A percentile compares a stretch with the other conserved stretches of the same genome.
Evolutionary conservation across 2,797 vertebrate species (phyloP).

Genomic region (Okamejei kenojei): DNA sequence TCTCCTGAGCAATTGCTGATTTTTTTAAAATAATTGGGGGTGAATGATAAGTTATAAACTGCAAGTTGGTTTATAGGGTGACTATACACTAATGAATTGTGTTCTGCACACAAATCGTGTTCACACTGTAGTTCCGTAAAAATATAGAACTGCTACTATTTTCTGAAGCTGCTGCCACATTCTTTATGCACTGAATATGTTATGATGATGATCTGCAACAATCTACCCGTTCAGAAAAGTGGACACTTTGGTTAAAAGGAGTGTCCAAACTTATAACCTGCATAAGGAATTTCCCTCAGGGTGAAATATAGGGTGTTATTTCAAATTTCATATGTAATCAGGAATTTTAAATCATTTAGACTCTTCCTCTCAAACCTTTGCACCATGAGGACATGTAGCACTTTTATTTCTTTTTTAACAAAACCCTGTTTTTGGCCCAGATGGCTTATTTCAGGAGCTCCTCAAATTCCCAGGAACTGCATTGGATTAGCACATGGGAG

Average conservation of each 20-base stretch:
- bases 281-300: slow-evolving; percentile 1
- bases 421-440: neutral
- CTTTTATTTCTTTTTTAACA: neutral
- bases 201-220: neutral
- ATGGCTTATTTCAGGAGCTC: neutral
- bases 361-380: neutral
- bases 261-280: neutral
- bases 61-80: slow-evolving; percentile 1
- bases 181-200: neutral
- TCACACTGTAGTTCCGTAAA: neutral
- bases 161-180: neutral
- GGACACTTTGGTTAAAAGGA: neutral
- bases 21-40: no score
- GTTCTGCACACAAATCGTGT: neutral
- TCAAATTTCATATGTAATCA: neutral
- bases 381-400: neutral
- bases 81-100: neutral
- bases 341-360: neutral
- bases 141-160: neutral
- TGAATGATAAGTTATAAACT: slow-evolving; percentile 1
- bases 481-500: neutral
- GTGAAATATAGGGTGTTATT: neutral
- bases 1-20: neutral
- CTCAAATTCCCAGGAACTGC: neutral
- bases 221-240: neutral